These are phyloP conservation scores for Microcebus griseorufus DNA, from an alignment of 2,113 vertebrate genomes.

Conservation along the genomic window DNA sequence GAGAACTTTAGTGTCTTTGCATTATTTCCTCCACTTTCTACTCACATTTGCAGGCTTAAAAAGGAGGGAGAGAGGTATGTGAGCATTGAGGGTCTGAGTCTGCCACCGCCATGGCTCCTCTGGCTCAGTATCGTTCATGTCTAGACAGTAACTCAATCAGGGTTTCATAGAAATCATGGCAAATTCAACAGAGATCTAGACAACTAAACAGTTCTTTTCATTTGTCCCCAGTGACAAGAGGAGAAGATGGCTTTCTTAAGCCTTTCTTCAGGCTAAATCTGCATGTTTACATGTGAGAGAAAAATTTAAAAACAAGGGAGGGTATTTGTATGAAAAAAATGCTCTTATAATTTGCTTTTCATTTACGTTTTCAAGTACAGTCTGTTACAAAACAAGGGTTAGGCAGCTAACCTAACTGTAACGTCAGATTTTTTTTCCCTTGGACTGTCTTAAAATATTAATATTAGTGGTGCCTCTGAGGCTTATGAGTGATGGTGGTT, in stretches of 20 bases:
- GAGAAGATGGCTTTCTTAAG: not conserved
- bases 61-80: not conserved
- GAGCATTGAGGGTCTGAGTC: not conserved
- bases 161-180: not conserved
- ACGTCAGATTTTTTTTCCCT: not conserved
- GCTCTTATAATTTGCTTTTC: not conserved
- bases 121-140: not conserved
- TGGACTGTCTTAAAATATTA: not conserved
- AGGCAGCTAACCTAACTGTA: not conserved
- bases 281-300: not conserved
- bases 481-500: not conserved
- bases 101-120: not conserved
- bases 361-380: constrained; percentile 14
- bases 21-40: not conserved
- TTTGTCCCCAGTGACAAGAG: not conserved
- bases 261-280: not conserved
- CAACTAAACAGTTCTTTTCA: not conserved
- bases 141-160: not conserved
- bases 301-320: not conserved
- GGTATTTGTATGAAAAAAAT: not conserved
- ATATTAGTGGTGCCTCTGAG: not conserved
- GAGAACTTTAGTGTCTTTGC: constrained; percentile 52
- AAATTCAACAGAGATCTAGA: not conserved
- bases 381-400: not conserved
- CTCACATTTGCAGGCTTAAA: not conserved